Percentiles rank a stretch among this genome's conserved stretches.
Conservation (phyloP, 2,888 invertebrate species). For the Silvanus unidentatus region DNA sequence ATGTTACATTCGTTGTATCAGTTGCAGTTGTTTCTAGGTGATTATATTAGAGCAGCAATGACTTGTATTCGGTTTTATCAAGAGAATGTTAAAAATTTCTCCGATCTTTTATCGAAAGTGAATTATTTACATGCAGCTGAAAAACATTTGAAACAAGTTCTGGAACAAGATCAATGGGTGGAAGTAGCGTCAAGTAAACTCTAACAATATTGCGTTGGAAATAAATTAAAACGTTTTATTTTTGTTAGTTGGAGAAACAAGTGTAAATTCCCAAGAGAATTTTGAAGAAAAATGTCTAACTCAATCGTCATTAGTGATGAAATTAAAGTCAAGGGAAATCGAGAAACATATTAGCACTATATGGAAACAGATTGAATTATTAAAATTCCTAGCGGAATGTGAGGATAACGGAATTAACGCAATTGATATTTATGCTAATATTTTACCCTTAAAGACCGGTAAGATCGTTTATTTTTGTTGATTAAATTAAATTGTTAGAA, state of each 20-base stretch:
- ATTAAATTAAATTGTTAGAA: conserved; percentile 8
- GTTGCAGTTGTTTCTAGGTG: conserved; percentile 64
- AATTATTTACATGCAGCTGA: conserved; percentile 55
- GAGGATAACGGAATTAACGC: conserved; percentile 52
- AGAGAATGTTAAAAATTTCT: conserved; percentile 53
- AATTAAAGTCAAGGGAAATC: conserved; percentile 65
- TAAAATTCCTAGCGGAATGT: conserved; percentile 63
- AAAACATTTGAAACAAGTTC: conserved; percentile 59
- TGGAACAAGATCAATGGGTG: conserved; percentile 53
- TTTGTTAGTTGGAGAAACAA: not conserved
- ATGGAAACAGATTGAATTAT: conserved; percentile 73
- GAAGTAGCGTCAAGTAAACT: conserved; percentile 43
- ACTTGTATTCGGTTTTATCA: conserved; percentile 72
- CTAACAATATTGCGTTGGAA: not conserved
- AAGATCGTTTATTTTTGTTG: conserved; percentile 3
- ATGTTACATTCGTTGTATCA: conserved; percentile 68
- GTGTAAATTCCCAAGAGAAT: conserved; percentile 20
- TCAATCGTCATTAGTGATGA: conserved; percentile 58
- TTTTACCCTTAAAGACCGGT: conserved; percentile 32
- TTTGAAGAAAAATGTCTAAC: conserved; percentile 47
- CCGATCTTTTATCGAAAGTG: conserved; percentile 51
- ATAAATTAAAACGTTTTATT: not conserved
- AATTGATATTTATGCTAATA: conserved; percentile 31
- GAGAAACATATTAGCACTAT: conserved; percentile 75
- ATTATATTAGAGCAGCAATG: conserved; percentile 71